Evolutionary conservation across 2,888 invertebrate species (phyloP), one percentile per base, ranked within the genome.

Genomic region (Platycheirus albimanus): DNA sequence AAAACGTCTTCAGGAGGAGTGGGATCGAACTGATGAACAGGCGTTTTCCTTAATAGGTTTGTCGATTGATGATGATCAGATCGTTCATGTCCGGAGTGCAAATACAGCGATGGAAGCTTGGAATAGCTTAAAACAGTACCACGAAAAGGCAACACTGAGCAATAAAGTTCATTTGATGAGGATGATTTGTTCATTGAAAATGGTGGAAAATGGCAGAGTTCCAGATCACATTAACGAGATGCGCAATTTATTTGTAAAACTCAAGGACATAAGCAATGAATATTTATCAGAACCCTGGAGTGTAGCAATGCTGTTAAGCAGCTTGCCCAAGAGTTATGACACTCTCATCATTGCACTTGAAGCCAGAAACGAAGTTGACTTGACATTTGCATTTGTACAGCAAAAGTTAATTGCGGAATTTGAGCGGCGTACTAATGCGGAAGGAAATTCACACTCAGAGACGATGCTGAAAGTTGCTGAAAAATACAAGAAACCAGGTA

Each of bases 141-240:
- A 45, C 20, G 45, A 20, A 45, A 45, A 45, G n/a, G 28, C 49
- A 28, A 70, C 36, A 30, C 19, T 71, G 8, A 66, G 38, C 2
- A 84, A 79, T 30, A 66, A 54, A 36, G 70, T 71, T 3, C 20
- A 52, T 13, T 38, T 84, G 4, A 66, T 84, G 67, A 63, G 74
- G 2, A n/a, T 28, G n/a, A 70, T 84, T 71, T 77, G 80, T 24
- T 6, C 38, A 8, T 15, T 76, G 28, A 70, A 77, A 51, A 8
- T 69, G 28, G 64, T 41, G 0, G 80, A 80, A 51, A 52, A 45
- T 24, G 72, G 69, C 1, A 33, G 71, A 43, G 41, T 64, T 0
- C 13, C 28, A 36, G 51, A 15, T 4, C 80, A 85, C 41, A 64
- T 80, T 4, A 51, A 30, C 3, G 11, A 17, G 13, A 61, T 84